These are phyloP conservation scores for Pelmatolapia mariae DNA, from an alignment of 2,113 vertebrate species.

Conservation along the genomic window DNA sequence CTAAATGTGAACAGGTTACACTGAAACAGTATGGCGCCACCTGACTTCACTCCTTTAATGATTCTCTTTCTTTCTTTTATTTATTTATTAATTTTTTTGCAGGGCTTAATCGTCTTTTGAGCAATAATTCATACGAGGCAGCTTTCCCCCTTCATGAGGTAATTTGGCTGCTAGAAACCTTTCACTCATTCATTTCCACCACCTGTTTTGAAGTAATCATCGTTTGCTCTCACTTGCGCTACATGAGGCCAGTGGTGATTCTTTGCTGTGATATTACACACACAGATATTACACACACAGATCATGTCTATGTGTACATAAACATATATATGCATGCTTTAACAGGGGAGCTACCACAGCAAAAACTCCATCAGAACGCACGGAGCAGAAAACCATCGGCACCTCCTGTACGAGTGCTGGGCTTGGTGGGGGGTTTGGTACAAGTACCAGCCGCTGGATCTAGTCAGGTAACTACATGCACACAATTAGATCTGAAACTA, in stretches of 20 bases:
- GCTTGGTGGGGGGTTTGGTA: slow-evolving; percentile 94
- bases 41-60: not conserved
- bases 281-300: not conserved
- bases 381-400: slow-evolving; percentile 88
- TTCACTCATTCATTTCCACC: not conserved
- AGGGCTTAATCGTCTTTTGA: slow-evolving; percentile 92
- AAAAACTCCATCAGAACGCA: slow-evolving; percentile 89
- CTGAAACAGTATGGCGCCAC: not conserved
- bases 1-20: not conserved
- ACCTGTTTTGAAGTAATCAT: not conserved
- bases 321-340: not conserved
- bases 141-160: slow-evolving; percentile 97
- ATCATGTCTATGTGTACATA: not conserved
- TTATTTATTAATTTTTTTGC: slow-evolving; percentile 13
- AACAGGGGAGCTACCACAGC: slow-evolving; percentile 88
- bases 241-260: not conserved
- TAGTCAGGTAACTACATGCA: slow-evolving; percentile 64
- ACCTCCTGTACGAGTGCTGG: slow-evolving; percentile 90
- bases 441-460: slow-evolving; percentile 94
- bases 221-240: not conserved
- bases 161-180: slow-evolving; percentile 17
- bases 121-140: slow-evolving; percentile 91
- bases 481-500: not conserved
- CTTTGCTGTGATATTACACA: not conserved
- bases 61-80: not conserved